Conservation (phyloP, 2,888 invertebrate species). For the Ischnura elegans region DNA sequence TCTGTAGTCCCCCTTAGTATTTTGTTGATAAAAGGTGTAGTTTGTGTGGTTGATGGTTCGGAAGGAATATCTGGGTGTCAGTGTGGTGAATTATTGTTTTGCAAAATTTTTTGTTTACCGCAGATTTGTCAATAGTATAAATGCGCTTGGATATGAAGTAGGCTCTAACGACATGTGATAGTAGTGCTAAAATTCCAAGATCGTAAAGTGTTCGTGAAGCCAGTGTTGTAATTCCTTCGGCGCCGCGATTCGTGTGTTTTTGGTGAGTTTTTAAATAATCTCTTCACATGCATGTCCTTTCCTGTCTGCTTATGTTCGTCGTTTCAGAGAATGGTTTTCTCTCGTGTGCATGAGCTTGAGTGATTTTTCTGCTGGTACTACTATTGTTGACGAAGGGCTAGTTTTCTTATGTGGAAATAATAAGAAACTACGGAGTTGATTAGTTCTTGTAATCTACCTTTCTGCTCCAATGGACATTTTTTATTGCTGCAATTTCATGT, state of each 20-base stretch:
- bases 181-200: slow-evolving; percentile 51
- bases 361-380: neutral
- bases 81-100: slow-evolving; percentile 31
- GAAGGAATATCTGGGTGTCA: slow-evolving; percentile 26
- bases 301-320: no score
- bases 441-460: neutral
- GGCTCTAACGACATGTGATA: slow-evolving; percentile 43
- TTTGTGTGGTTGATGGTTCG: slow-evolving; percentile 32
- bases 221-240: slow-evolving; percentile 25
- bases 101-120: slow-evolving; percentile 50
- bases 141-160: neutral
- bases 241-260: slow-evolving; percentile 16
- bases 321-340: no score
- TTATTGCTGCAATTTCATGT: no score
- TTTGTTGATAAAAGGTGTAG: slow-evolving; percentile 41
- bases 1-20: slow-evolving; percentile 47
- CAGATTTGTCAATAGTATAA: slow-evolving; percentile 39
- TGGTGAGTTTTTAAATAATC: slow-evolving; percentile 30
- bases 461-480: no score
- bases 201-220: slow-evolving; percentile 58
- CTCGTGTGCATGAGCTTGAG: no score
- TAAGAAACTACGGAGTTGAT: neutral
- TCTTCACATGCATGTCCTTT: neutral
- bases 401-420: neutral
- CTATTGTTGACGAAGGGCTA: neutral